phyloP scores from a whole-genome alignment of 2,113 vertebrate genomes.

The Campylorhamphus procurvoides region DNA sequence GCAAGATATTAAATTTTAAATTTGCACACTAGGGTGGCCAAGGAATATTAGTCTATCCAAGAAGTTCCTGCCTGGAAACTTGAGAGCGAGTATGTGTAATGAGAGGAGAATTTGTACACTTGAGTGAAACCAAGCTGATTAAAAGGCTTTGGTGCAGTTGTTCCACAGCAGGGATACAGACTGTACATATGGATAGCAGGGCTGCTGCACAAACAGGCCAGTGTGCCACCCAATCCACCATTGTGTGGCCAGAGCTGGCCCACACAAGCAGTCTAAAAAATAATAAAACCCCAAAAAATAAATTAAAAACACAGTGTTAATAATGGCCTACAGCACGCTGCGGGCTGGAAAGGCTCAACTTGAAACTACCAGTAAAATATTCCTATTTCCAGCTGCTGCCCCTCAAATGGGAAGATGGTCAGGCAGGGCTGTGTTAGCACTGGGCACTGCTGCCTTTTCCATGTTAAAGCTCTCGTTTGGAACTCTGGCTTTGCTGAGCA shows the following conservation, averaged over 20 bases:
- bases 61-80: conserved; percentile 69
- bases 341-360: background rate
- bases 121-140: conserved; percentile 71
- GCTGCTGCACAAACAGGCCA: background rate
- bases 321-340: background rate
- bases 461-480: background rate
- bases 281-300: background rate
- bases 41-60: conserved; percentile 70
- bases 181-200: background rate
- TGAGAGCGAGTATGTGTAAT: conserved; percentile 60
- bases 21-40: conserved; percentile 71
- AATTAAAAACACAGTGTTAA: background rate
- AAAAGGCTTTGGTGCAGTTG: conserved; percentile 56
- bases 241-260: background rate
- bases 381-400: background rate
- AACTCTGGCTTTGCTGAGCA: background rate
- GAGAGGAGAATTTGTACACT: conserved; percentile 71
- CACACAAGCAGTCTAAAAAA: background rate
- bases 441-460: background rate
- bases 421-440: background rate
- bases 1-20: conserved; percentile 75
- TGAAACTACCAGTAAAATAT: background rate
- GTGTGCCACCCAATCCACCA: background rate
- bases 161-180: background rate
- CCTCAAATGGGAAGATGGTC: background rate